Percentiles rank a stretch among this genome's conserved stretches.
These are phyloP conservation scores for Cichlasoma orientale DNA, from an alignment of 2,797 vertebrate species.

Conservation along the genomic window DNA sequence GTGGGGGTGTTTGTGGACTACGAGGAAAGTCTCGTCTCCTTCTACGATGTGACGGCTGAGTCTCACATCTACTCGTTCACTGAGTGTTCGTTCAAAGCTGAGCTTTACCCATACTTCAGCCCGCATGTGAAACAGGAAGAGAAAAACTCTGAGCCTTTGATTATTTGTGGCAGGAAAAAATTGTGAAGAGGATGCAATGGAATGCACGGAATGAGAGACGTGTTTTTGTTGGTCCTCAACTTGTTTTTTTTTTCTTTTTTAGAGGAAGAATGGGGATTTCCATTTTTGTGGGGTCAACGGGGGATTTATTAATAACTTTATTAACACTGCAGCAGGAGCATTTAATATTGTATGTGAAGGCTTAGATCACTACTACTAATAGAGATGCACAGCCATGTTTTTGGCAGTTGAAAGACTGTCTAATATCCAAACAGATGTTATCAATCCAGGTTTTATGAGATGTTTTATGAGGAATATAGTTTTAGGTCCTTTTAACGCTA, in stretches of 20 bases:
- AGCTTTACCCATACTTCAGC: constrained; percentile 68
- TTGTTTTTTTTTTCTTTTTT: background rate
- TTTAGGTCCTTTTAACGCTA: no score
- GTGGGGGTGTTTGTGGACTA: constrained; percentile 68
- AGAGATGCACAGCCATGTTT: no score
- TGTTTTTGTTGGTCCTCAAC: background rate
- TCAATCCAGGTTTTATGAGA: no score
- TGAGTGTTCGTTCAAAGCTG: constrained; percentile 20
- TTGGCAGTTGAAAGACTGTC: no score
- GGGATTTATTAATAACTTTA: no score
- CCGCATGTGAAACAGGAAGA: constrained; percentile 38
- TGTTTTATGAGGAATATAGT: no score
- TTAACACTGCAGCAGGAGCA: no score
- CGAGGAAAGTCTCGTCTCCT: constrained; percentile 58
- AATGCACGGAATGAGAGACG: background rate
- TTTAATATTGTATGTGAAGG: no score
- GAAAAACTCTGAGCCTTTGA: constrained; percentile 50
- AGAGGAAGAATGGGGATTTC: rapidly evolving
- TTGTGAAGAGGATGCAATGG: background rate
- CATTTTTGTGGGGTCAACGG: background rate
- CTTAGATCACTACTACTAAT: no score
- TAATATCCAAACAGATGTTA: no score
- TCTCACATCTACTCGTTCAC: constrained; percentile 62
- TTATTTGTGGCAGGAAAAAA: constrained; percentile 33
- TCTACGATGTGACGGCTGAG: constrained; percentile 49